Evolutionary conservation across 2,113 vertebrate species (phyloP), one percentile per base, ranked within the genome.

Genomic region (Sylvilagus bachmani): DNA sequence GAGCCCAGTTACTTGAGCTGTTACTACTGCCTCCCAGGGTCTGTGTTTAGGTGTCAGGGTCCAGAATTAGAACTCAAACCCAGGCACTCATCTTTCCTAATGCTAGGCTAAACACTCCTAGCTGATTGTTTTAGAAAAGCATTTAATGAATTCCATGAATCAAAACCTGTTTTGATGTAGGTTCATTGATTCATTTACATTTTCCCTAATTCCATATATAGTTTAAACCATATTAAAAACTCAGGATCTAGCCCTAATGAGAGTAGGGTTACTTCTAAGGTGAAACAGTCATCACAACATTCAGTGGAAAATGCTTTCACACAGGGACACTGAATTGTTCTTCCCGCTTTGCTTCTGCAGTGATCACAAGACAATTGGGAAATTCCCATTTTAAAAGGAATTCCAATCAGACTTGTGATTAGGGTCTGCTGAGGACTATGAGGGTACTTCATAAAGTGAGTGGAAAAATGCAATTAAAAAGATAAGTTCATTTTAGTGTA

Each of bases 181-280:
- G 7, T 91, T 93, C 44, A 66, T 71, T 22, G 33, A 85, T 38
- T 91, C n/a, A 66, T 80, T 7, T 51, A 70, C 6, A 44, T 38
- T 58, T 90, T 92, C 36, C 83, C 86, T 74, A 58, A 87, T 74
- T 88, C 12, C 14, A 87, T 94, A 5, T 62, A 64, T 87, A 25
- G 79, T 86, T 94, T 66, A 78, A 94, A 55, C 24, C 71, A 95
- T 64, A 79, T 80, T 3, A 83, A 85, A 92, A 78, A 31, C 62
- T 86, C 27, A 67, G 10, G 66, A 64, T 91, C 44, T 86, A 78
- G 87, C 51, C 80, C 33, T 78, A 89, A 82, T 49, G 16, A 86
- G 80, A 89, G 25, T 74, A 27, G 22, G 55, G 12, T 74, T 91
- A 51, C 74, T 93, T 93, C 53, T n/a, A 58, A 38, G 9, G 38